Evolutionary conservation across 2,888 invertebrate species (phyloP), one percentile per base, ranked within the genome.

Genomic region (Germaria angustata): DNA sequence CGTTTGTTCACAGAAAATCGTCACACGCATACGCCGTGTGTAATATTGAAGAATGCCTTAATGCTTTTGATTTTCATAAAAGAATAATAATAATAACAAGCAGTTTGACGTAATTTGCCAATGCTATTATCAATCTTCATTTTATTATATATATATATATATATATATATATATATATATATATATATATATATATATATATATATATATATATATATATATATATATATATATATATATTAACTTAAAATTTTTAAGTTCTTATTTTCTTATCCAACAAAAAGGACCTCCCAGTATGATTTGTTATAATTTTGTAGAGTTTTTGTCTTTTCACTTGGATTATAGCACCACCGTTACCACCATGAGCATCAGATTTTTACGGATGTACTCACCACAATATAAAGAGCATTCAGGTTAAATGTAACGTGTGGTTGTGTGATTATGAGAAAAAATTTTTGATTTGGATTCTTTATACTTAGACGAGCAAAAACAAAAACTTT

Each of bases 251-350:
- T 44, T 55, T 44, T 5, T 41, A 15, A 32, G 36, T 39, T 51
- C 1, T n/a, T 39, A 44, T 53, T 53, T 68, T 36, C 65, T 51
- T 57, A n/a, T 66, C 34, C 34, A 44, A 34, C 34, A 24, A 59
- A 61, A 66, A 44, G 72, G 72, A 79, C 72, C 79, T 72, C 79
- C 79, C 72, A 79, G 65, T 57, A 41, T 49, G 57, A 57, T 49
- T 36, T 59, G 41, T 28, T 53, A 44, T 59, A 80, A 80, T 69
- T 55, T 53, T 32, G 59, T 80, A 65, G 32, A 71, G 36, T 41
- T 66, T 81, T 71, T 77, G 63, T 51, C 49, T 36, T 71, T 76
- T 66, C 46, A 36, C 69, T 28, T 71, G 65, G 59, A 71, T 81
- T 71, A 59, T 57, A 32, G 7, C 20, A 59, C 28, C 15, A 76